Percentiles rank a stretch among this genome's conserved stretches.
Evolutionary conservation across 1,140 invertebrate genomes (phyloP).

Genomic region (Aphelinus atriplicis): DNA sequence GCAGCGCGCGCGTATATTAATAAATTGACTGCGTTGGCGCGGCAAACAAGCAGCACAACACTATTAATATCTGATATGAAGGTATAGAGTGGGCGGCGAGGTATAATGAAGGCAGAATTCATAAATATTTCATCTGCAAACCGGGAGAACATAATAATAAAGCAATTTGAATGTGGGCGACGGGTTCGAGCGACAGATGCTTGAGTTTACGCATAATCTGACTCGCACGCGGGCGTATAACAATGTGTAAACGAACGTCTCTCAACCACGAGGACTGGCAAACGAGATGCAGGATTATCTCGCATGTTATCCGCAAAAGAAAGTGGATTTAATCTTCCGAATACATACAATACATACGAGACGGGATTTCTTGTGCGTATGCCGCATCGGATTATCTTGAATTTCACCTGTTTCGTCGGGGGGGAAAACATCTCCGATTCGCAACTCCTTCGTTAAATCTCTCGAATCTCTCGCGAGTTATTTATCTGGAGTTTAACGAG

Average conservation of each 20-base stretch:
- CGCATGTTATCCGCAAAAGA: slow-evolving; percentile 17
- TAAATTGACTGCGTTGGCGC: too few species aligned
- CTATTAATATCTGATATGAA: too few species aligned
- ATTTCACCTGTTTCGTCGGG: too few species aligned
- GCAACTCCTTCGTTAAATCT: too few species aligned
- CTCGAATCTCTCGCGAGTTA: too few species aligned
- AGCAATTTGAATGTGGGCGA: slow-evolving; percentile 15
- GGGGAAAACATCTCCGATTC: too few species aligned
- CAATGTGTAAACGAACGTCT: slow-evolving; percentile 20
- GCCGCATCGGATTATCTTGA: too few species aligned
- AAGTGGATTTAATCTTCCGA: slow-evolving; percentile 15
- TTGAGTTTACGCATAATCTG: slow-evolving; percentile 33
- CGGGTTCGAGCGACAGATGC: slow-evolving; percentile 24
- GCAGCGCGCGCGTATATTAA: too few species aligned
- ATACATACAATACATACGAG: neutral
- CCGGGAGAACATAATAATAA: neutral
- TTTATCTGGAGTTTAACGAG: too few species aligned
- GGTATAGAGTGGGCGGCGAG: too few species aligned
- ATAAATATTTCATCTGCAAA: slow-evolving; percentile 3
- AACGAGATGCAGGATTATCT: neutral
- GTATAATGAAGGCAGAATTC: neutral
- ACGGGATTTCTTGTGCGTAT: too few species aligned
- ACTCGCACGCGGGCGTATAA: slow-evolving; percentile 12
- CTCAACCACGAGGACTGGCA: neutral
- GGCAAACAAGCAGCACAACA: too few species aligned